Percentiles rank a stretch among this genome's conserved stretches.
phyloP scores from a whole-genome alignment of 2,113 vertebrate genomes.

The Psittacula cyanocephala region DNA sequence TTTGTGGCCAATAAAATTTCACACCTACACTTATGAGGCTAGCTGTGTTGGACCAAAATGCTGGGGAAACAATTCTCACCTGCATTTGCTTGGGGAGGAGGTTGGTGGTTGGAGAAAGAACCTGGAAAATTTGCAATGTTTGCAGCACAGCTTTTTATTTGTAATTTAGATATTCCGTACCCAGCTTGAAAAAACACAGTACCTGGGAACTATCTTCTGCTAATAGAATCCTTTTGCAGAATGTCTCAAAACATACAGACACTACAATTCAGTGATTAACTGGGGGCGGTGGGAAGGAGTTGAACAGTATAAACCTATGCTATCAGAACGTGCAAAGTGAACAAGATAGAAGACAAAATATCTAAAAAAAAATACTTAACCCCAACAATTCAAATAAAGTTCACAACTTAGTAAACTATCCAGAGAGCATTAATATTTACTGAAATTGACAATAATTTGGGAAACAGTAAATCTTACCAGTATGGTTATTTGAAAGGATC shows the following conservation, averaged over 20 bases:
- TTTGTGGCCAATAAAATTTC: not conserved
- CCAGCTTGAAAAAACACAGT: not conserved
- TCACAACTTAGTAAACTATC: not conserved
- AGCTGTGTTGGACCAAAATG: not conserved
- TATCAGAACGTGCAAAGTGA: not conserved
- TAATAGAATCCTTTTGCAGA: not conserved
- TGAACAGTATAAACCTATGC: not conserved
- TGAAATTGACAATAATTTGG: not conserved
- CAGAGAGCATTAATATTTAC: not conserved
- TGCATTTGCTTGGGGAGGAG: not conserved
- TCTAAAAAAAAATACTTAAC: not conserved
- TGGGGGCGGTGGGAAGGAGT: not conserved
- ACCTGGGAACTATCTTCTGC: not conserved
- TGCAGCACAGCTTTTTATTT: not conserved
- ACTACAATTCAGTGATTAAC: not conserved
- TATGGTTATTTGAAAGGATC: not conserved
- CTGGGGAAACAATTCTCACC: not conserved
- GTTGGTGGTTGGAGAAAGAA: not conserved
- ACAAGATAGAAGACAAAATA: not conserved
- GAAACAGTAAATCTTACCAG: not conserved
- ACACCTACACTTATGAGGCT: not conserved
- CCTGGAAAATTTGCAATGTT: not conserved
- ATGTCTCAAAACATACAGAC: not conserved
- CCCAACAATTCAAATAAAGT: not conserved
- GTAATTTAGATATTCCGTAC: not conserved